phyloP scores from a whole-genome alignment of 2,113 vertebrate genomes.

The Cebidichthys violaceus region DNA sequence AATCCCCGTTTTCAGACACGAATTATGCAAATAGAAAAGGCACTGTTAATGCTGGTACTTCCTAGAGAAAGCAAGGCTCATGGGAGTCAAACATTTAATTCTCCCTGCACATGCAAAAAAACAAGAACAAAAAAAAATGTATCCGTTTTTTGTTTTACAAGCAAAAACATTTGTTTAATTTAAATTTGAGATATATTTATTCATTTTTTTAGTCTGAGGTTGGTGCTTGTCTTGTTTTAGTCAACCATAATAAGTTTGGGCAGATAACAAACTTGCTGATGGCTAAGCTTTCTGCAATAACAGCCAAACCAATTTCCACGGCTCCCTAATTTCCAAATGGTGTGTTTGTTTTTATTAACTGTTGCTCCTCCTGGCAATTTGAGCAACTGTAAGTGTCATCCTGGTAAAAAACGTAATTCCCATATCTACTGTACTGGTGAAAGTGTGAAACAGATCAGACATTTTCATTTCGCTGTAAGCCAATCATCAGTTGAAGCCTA shows the following conservation, averaged over 20 bases:
- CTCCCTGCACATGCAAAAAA: background rate
- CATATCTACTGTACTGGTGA: background rate
- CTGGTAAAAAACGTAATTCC: constrained; percentile 1
- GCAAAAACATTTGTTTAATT: background rate
- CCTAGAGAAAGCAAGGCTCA: background rate
- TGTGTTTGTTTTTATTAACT: constrained; percentile 55
- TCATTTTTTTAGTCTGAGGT: background rate
- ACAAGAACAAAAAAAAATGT: background rate
- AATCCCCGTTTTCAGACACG: constrained; percentile 4
- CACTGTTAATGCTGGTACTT: background rate
- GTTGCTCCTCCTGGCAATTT: constrained; percentile 20
- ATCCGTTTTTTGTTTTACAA: background rate
- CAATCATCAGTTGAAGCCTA: background rate
- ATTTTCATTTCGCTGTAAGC: background rate
- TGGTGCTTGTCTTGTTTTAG: constrained; percentile 10
- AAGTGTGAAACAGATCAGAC: constrained; percentile 1
- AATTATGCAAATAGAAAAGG: constrained; percentile 26
- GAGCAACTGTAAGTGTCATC: constrained; percentile 9
- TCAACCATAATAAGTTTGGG: background rate
- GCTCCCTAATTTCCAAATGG: constrained; percentile 36
- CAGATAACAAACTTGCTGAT: constrained; percentile 5
- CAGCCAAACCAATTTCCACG: constrained; percentile 29
- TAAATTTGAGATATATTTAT: background rate
- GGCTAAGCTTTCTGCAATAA: constrained; percentile 24
- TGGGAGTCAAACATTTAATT: background rate